phyloP scores from a whole-genome alignment of 2,888 invertebrate genomes.

The Hartigia nigra region DNA sequence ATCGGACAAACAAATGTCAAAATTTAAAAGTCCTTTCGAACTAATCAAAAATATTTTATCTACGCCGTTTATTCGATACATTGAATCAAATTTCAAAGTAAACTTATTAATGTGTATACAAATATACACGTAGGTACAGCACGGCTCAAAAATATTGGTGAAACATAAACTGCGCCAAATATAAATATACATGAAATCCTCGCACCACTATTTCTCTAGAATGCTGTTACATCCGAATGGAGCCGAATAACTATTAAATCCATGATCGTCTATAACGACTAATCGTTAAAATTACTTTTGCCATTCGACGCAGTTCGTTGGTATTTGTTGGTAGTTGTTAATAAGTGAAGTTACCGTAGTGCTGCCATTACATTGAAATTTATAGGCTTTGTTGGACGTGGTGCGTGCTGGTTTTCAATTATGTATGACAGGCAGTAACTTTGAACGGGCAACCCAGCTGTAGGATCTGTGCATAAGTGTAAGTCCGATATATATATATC shows the following conservation, averaged over 20 bases:
- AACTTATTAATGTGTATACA: not conserved
- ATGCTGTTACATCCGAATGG: not conserved
- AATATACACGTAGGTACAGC: not conserved
- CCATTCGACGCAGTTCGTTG: not conserved
- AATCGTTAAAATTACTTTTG: not conserved
- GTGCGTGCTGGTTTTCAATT: slow-evolving; percentile 42
- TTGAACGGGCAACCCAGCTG: slow-evolving; percentile 24
- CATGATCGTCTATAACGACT: not conserved
- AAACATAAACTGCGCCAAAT: not conserved
- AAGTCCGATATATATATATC: not conserved
- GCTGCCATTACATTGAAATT: slow-evolving; percentile 34
- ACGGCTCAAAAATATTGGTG: not conserved
- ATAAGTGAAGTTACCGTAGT: slow-evolving; percentile 8
- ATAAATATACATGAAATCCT: not conserved
- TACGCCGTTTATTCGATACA: too few relatives aligned
- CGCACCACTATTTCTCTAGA: not conserved
- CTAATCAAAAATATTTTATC: too few relatives aligned
- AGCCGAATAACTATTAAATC: not conserved
- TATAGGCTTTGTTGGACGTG: slow-evolving; percentile 32
- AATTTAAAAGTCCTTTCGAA: not conserved
- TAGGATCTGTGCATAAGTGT: not conserved
- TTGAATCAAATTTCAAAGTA: too few relatives aligned
- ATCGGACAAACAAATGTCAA: not conserved
- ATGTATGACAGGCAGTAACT: slow-evolving; percentile 42
- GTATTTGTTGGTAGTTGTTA: not conserved